These are phyloP conservation scores for Parus major DNA, from an alignment of 2,113 vertebrate genomes.

Conservation along the genomic window DNA sequence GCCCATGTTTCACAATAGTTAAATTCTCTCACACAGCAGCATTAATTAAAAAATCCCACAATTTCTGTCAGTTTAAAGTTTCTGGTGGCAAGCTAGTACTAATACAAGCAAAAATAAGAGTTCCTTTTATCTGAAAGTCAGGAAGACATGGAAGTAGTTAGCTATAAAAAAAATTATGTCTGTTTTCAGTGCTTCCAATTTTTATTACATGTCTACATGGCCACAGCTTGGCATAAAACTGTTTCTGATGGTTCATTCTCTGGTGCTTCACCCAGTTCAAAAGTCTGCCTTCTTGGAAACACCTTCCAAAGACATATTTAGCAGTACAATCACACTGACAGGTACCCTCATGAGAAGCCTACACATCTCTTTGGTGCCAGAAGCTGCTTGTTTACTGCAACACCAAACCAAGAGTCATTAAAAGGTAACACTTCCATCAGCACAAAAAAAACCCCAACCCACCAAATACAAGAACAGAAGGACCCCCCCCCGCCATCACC, in stretches of 20 bases:
- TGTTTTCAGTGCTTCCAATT: background rate
- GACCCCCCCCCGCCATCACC: too few relatives aligned
- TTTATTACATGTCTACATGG: background rate
- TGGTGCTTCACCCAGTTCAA: background rate
- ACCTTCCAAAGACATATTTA: background rate
- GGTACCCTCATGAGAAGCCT: background rate
- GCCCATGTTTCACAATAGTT: background rate
- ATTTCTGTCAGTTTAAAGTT: background rate
- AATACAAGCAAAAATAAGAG: background rate
- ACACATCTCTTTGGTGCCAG: background rate
- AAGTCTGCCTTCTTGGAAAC: background rate
- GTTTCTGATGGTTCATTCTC: background rate
- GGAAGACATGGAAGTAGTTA: background rate
- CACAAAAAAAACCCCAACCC: background rate
- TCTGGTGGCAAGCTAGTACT: background rate
- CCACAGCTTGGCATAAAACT: background rate
- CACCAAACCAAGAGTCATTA: background rate
- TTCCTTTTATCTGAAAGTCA: background rate
- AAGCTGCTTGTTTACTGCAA: background rate
- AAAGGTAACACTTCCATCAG: background rate
- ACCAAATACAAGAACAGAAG: background rate
- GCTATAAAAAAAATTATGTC: background rate
- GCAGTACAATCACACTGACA: background rate
- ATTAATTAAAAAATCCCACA: background rate
- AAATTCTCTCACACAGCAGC: background rate